Conservation (phyloP, 2,888 invertebrate genomes). For the Ariolimax columbianus region DNA sequence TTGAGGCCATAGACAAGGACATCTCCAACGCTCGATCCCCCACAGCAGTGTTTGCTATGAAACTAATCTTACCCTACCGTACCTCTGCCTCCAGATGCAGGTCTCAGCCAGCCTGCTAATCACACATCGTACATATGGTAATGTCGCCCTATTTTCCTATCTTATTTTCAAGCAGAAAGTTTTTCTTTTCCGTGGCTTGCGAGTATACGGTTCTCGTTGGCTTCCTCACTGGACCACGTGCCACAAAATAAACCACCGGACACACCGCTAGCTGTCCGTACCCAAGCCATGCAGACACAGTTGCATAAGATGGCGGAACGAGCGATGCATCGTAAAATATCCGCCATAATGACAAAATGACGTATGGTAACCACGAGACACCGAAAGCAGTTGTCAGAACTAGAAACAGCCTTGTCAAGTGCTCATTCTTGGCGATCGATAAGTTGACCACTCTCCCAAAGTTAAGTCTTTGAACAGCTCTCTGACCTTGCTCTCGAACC, state of each 20-base stretch:
- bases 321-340: slow-evolving; percentile 60
- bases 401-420: slow-evolving; percentile 71
- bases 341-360: slow-evolving; percentile 66
- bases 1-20: too few relatives aligned
- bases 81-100: neutral
- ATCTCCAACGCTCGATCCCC: too few relatives aligned
- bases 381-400: slow-evolving; percentile 65
- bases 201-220: slow-evolving; percentile 27
- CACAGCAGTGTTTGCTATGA: neutral
- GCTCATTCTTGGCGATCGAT: slow-evolving; percentile 69
- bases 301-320: slow-evolving; percentile 55
- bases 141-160: slow-evolving; percentile 39
- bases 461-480: slow-evolving; percentile 57
- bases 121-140: too few relatives aligned
- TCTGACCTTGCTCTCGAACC: slow-evolving; percentile 59
- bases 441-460: slow-evolving; percentile 69
- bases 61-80: neutral
- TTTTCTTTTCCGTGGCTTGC: slow-evolving; percentile 52
- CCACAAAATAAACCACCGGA: slow-evolving; percentile 67
- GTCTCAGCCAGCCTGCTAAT: too few relatives aligned
- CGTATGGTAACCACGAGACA: slow-evolving; percentile 69
- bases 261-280: slow-evolving; percentile 70
- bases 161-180: slow-evolving; percentile 57
- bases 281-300: slow-evolving; percentile 68
- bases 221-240: slow-evolving; percentile 47